Base-by-base conservation (phyloP, 2,797 vertebrate species). In the Tamandua tetradactyla region DNA sequence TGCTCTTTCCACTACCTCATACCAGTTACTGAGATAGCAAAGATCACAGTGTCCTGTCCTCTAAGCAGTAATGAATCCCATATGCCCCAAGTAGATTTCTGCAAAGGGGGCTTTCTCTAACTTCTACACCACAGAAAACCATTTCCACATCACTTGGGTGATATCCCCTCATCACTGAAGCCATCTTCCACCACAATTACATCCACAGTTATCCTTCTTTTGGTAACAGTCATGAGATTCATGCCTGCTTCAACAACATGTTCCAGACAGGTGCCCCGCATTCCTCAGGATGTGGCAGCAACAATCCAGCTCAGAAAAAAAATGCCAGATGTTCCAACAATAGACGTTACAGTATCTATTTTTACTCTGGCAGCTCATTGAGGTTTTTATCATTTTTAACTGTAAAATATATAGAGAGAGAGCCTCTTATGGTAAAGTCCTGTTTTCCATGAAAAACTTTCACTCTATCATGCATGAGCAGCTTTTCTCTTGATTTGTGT, bases 401-500 rank as follows among this genome's bases (percentile, higher is more conserved):
- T 90, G 82, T 91, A 97, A 97, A 98, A 96, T 95, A 95, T 64
- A 96, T 57, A 97, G 93, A 91, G 93, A 91, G 93, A 97, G 97
- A 97, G 52, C 72, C 88, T 98, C 97, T 97, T 93, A 95, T 91
- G 91, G 83, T 92, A 91, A 96, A 97, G 91, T 91, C 93, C 92
- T 97, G 93, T 97, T 97, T 97, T 96, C 96, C 91, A 89, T 97
- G 79, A 97, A 97, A 97, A 98, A 98, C 97, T 98, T 98, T 97
- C 98, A 97, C 97, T 98, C 90, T 82, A 97, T 93, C 96, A 97
- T 84, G 83, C 96, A 92, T 97, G 96, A 98, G 94, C 95, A 98
- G 97, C 94, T 98, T 98, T 97, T 89, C 82, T 97, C 97, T 97
- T 98, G 98, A 98, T 98, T 98, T 98, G 98, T 98, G 97, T 97